phyloP scores from a whole-genome alignment of 2,113 vertebrate genomes.

The Tychaedon coryphoeus region DNA sequence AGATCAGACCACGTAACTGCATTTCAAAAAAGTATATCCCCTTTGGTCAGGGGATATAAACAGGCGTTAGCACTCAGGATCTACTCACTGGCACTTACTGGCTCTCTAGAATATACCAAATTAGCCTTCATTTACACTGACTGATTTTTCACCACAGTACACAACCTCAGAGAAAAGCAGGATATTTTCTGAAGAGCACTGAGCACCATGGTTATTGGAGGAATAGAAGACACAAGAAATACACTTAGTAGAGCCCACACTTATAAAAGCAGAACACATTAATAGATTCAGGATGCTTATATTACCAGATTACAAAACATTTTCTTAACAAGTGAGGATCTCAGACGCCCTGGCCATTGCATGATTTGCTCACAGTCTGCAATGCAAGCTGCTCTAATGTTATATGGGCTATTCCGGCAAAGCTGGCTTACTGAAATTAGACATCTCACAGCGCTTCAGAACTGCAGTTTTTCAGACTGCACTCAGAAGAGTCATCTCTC shows the following conservation, averaged over 20 bases:
- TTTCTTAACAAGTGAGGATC: background rate
- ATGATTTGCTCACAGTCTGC: background rate
- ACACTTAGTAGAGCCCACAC: accelerated
- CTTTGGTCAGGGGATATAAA: background rate
- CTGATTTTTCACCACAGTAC: background rate
- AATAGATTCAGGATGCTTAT: background rate
- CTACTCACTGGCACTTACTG: background rate
- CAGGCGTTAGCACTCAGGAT: background rate
- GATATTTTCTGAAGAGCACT: background rate
- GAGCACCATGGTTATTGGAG: background rate
- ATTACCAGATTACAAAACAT: background rate
- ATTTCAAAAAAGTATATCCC: background rate
- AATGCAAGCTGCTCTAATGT: background rate
- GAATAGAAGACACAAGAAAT: background rate
- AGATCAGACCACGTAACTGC: background rate
- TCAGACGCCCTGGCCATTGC: background rate
- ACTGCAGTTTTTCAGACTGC: background rate
- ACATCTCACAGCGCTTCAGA: background rate
- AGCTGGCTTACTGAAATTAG: accelerated
- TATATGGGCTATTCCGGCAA: background rate
- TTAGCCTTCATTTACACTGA: background rate
- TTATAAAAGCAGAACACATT: accelerated
- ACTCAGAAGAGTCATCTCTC: background rate
- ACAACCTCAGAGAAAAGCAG: background rate
- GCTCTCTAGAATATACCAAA: background rate